Conservation (phyloP, 2,797 vertebrate species). For the Ciconia nigra region DNA sequence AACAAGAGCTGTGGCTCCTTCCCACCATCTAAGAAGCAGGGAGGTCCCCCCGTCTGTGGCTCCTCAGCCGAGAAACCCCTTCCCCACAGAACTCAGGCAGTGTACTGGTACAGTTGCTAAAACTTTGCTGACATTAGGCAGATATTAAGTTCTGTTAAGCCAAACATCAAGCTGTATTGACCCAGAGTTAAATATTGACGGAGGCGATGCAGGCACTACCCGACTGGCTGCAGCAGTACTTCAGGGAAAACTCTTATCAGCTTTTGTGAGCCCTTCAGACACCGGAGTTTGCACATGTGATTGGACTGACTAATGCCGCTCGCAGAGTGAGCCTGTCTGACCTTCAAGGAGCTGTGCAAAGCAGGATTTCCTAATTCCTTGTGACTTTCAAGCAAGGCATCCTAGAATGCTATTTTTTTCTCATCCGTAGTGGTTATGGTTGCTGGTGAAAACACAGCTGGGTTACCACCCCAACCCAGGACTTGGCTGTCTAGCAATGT, state of each 20-base stretch:
- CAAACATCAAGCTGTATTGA: constrained; percentile 3
- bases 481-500: not conserved
- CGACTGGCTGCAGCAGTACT: not conserved
- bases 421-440: rapidly evolving
- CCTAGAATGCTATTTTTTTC: not conserved
- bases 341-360: not conserved
- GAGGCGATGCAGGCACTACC: not conserved
- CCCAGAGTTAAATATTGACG: not conserved
- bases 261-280: not conserved
- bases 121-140: not conserved
- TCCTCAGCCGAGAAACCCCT: not conserved
- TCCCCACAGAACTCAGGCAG: not conserved
- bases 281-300: not conserved
- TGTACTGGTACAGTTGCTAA: not conserved
- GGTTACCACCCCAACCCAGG: not conserved
- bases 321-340: not conserved
- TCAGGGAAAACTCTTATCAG: not conserved
- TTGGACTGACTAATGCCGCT: not conserved
- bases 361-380: not conserved
- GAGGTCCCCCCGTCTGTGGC: rapidly evolving
- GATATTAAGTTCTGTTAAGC: not conserved
- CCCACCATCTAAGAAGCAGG: not conserved
- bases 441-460: not conserved
- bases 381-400: not conserved
- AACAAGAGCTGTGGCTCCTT: not conserved